Evolutionary conservation across 2,113 vertebrate genomes (phyloP), one percentile per base, ranked within the genome.

Genomic region (Brachyhypopomus occidentalis): DNA sequence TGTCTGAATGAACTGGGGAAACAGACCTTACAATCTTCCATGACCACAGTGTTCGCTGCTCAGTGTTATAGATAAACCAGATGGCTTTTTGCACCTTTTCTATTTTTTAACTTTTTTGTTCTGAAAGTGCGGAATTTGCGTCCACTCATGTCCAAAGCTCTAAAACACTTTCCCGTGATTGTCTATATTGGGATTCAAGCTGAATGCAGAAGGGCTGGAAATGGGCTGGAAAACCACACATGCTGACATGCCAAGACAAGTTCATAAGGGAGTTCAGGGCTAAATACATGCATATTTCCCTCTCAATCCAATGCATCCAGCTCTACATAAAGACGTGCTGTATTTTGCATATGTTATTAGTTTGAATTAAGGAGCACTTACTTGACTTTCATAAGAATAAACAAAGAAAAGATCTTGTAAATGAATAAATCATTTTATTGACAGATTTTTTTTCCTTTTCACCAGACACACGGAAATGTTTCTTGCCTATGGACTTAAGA

Each of bases 151-250:
- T 90, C 86, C 87, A 91, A 93, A 84, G 79, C 88, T 92, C 85
- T 88, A 90, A 91, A 92, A 91, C 83, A 89, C 84, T 93, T 91
- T 91, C 88, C 87, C 84, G 89, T 89, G 91, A 93, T 93, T 90
- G 91, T 93, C 87, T 88, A 83, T 72, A 84, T 89, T 84, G 86
- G 86, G 80, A 85, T 88, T 87, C 79, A 81, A 88, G 80, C 83
- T 79, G 83, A 88, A 89, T 69, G 75, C 73, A 75, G 85, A 87
- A 84, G 88, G 81, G 86, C 79, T 86, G 84, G 89, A 88, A 92
- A 88, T 88, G 84, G 84, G 74, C 85, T 90, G 86, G 88, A 87
- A 93, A 92, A 92, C 91, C 91, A 82, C 84, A 87, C 67, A 78
- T 7, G 69, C 82, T 87, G 75, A 5, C 77, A 88, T 72, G 76